Conservation (phyloP, 2,888 invertebrate species). For the Venustoraphidia nigricollis region DNA sequence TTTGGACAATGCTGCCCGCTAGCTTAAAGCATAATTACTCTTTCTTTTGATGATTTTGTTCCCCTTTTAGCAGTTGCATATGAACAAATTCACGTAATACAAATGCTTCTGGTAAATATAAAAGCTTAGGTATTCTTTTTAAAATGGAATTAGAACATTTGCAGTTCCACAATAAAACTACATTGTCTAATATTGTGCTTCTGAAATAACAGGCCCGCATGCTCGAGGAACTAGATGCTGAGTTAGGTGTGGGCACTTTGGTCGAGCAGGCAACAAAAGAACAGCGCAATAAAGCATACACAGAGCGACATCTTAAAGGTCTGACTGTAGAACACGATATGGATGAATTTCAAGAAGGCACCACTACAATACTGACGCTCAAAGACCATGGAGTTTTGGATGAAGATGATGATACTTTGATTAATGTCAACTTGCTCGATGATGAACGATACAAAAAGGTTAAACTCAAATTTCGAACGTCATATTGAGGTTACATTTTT, state of each 20-base stretch:
- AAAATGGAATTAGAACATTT: slow-evolving; percentile 2
- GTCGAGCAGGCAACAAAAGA: slow-evolving; percentile 60
- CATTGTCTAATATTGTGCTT: neutral
- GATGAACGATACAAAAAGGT: slow-evolving; percentile 70
- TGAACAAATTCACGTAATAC: no score
- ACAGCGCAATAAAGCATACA: slow-evolving; percentile 45
- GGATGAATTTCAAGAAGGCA: slow-evolving; percentile 54
- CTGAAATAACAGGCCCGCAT: slow-evolving; percentile 56
- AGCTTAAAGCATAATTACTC: no score
- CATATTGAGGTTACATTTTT: neutral
- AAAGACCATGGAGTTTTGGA: slow-evolving; percentile 86
- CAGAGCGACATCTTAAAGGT: slow-evolving; percentile 57
- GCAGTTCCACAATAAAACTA: neutral
- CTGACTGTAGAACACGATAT: slow-evolving; percentile 75
- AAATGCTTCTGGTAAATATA: no score
- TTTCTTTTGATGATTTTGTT: no score
- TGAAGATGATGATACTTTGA: slow-evolving; percentile 71
- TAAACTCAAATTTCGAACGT: slow-evolving; percentile 5
- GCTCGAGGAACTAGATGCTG: slow-evolving; percentile 88
- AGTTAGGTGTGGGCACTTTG: slow-evolving; percentile 77
- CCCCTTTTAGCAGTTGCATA: no score
- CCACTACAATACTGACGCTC: slow-evolving; percentile 76
- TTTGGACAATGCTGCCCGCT: no score
- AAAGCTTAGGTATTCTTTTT: neutral
- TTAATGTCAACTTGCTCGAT: slow-evolving; percentile 82